Base-by-base conservation (phyloP, 2,113 vertebrate species). In the Tragulus kanchil region DNA sequence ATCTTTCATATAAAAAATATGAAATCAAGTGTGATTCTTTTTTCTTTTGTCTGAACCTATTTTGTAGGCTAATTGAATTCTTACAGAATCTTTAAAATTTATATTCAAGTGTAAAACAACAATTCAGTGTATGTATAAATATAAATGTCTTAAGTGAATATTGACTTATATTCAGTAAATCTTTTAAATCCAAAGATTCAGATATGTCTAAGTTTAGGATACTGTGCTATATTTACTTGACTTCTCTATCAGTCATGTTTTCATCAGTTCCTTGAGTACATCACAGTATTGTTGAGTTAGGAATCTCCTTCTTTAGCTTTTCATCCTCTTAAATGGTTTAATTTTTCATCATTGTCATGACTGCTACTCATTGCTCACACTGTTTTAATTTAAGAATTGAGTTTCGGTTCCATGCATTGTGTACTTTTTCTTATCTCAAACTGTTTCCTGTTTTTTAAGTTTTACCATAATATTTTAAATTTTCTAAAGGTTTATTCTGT, bases 81-180 rank as follows among this genome's bases (percentile, higher is more conserved):
- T 45, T 82, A 1, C 52, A 54, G 10, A 61, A 28, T 19, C 58
- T 69, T 92, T 85, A 19, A 54, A 59, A 58, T 54, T 42, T 82
- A 42, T 23, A 82, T 90, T 81, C 67, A 77, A 95, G 71, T 58
- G 7, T 42, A 85, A 89, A 95, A 92, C 11, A 88, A 85, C 93
- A 65, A 56, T 67, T 14, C 26, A 77, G 21, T 12, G 9, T 42
- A 25, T 28, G 3, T 73, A 13, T 69, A 90, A 79, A 88, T 42
- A 54, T n/a, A 77, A 62, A 31, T 54, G 31, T 45, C 50, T 85
- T 61, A 93, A 58, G 19, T 54, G 62, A 23, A n/a, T 54, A 92
- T 48, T 71, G 15, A 73, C 11, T 45, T n/a, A 36, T 15, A 11
- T 82, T 87, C 25, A 62, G 17, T 48, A 96, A 84, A 28, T 1